Evolutionary conservation across 1,140 invertebrate species (phyloP).

Genomic region (Medauroidea extradentata): DNA sequence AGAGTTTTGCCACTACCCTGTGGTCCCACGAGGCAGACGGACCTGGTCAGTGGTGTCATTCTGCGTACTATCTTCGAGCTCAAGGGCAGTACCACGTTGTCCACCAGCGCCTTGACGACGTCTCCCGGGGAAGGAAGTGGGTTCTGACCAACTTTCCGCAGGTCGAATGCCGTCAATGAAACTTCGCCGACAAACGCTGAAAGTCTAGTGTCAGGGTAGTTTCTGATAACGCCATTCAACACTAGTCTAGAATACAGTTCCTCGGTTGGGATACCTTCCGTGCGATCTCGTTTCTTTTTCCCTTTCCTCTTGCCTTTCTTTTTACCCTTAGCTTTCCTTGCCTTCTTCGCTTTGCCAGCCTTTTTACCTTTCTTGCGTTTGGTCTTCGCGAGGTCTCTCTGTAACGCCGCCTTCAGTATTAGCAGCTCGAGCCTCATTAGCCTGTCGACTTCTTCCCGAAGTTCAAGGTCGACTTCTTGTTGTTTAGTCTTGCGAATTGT

Average conservation of each 20-base stretch:
- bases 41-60: slow-evolving; percentile 52
- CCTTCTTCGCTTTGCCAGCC: slow-evolving; percentile 40
- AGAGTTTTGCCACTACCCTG: slow-evolving; percentile 53
- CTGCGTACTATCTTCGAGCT: slow-evolving; percentile 52
- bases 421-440: slow-evolving; percentile 52
- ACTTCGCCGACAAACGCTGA: slow-evolving; percentile 40
- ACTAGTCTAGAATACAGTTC: slow-evolving; percentile 56
- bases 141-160: slow-evolving; percentile 24
- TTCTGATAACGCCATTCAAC: slow-evolving; percentile 41
- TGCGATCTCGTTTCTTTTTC: slow-evolving; percentile 54
- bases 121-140: slow-evolving; percentile 45
- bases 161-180: slow-evolving; percentile 41
- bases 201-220: slow-evolving; percentile 27
- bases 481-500: background rate
- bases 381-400: slow-evolving; percentile 35
- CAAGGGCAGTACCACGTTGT: slow-evolving; percentile 61
- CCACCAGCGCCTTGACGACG: slow-evolving; percentile 53
- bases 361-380: slow-evolving; percentile 1
- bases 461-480: slow-evolving; percentile 49
- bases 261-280: slow-evolving; percentile 48
- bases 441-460: slow-evolving; percentile 50
- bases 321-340: slow-evolving; percentile 40
- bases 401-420: slow-evolving; percentile 46
- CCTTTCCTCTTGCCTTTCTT: slow-evolving; percentile 46
- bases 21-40: slow-evolving; percentile 56